Evolutionary conservation across 2,113 vertebrate genomes (phyloP).

Genomic region (Paedocypris sp.): DNA sequence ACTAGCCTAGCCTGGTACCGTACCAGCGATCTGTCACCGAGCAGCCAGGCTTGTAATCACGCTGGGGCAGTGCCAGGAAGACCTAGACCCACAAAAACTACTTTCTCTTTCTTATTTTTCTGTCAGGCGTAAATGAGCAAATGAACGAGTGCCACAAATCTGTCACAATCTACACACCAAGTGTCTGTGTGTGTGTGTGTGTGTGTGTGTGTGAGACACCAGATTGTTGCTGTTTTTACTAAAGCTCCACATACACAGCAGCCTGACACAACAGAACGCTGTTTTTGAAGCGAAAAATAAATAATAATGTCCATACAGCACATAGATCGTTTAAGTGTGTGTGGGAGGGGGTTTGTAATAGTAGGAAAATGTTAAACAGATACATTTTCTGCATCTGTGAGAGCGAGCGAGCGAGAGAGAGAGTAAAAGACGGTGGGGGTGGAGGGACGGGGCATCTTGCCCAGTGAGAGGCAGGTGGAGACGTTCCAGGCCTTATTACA

Average conservation of each 20-base stretch:
- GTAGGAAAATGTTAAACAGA: conserved; percentile 21
- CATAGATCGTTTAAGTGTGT: too few relatives aligned
- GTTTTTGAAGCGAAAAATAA: too few relatives aligned
- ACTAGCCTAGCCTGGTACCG: conserved; percentile 48
- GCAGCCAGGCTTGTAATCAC: conserved; percentile 64
- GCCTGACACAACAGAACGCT: too few relatives aligned
- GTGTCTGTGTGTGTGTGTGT: too few relatives aligned
- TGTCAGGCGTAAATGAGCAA: conserved; percentile 58
- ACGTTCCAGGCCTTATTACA: conserved; percentile 59
- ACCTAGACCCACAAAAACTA: conserved; percentile 37
- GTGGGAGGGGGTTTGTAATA: background rate
- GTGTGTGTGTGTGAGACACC: too few relatives aligned
- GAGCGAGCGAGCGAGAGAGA: background rate
- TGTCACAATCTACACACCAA: too few relatives aligned
- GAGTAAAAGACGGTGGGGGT: conserved; percentile 37
- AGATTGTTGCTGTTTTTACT: too few relatives aligned
- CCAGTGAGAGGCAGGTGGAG: conserved; percentile 58
- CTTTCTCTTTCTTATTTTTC: conserved; percentile 52
- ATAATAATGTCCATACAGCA: too few relatives aligned
- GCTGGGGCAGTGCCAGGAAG: conserved; percentile 51
- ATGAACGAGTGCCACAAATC: conserved; percentile 45
- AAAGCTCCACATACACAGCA: too few relatives aligned
- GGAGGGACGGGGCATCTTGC: conserved; percentile 42
- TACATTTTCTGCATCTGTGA: conserved; percentile 8
- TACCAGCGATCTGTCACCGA: conserved; percentile 65